A percentile compares a stretch with the other conserved stretches of the same genome.
These are phyloP conservation scores for Aurelia aurita complex sp. Pacific DNA, from an alignment of 30 jellyfish, hydroid and myxozoan species.

Conservation along the genomic window DNA sequence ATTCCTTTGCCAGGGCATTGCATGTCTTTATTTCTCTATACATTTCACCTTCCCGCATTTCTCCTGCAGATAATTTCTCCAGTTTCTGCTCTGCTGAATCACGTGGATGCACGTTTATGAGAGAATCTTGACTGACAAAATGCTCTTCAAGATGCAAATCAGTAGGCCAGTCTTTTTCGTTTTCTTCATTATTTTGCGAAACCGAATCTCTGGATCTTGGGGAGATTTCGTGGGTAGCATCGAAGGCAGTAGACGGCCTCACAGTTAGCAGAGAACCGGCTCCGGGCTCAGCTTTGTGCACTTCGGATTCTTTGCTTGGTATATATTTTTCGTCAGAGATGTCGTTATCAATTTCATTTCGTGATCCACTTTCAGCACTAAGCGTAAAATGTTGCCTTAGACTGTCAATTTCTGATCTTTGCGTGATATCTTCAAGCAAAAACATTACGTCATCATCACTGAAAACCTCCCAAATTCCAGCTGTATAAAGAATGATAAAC, in stretches of 20 bases:
- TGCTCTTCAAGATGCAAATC: background rate
- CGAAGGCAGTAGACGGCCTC: background rate
- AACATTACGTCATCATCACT: slow-evolving; percentile 68
- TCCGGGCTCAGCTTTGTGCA: background rate
- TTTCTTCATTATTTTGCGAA: background rate
- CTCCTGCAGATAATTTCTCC: background rate
- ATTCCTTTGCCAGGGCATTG: slow-evolving; percentile 46
- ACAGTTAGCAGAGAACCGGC: background rate
- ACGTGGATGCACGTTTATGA: background rate
- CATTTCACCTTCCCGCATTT: background rate
- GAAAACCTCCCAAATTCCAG: slow-evolving; percentile 70
- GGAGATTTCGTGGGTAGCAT: background rate
- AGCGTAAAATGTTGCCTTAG: slow-evolving; percentile 34
- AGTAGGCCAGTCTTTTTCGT: background rate
- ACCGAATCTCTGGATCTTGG: background rate
- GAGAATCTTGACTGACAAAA: background rate
- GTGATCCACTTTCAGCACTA: background rate
- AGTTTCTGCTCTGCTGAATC: background rate
- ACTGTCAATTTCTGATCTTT: slow-evolving; percentile 38
- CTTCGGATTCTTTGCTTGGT: background rate
- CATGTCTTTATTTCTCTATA: slow-evolving; percentile 54
- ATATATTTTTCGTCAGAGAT: background rate
- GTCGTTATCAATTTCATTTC: background rate
- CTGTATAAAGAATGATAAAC: slow-evolving; percentile 37
- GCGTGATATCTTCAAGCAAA: slow-evolving; percentile 71